Percentiles rank a stretch among this genome's conserved stretches.
phyloP scores from a whole-genome alignment of 1,140 invertebrate genomes.

The Megalopta genalis region DNA sequence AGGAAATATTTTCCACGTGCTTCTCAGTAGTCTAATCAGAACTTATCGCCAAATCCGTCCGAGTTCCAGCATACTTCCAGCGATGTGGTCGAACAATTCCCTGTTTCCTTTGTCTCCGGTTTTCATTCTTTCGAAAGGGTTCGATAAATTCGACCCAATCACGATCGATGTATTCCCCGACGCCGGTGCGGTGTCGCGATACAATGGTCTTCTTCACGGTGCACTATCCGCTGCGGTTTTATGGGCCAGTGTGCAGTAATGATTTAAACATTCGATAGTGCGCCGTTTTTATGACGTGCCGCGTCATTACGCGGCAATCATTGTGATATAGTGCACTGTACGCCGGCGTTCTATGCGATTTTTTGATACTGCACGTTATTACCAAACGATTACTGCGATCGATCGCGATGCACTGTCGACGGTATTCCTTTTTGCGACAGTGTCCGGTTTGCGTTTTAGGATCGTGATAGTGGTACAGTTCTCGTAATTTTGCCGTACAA shows the following conservation, averaged over 20 bases:
- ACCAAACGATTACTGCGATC: not conserved
- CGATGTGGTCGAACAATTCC: too few relatives aligned
- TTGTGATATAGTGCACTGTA: not conserved
- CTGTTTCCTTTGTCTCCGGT: not conserved
- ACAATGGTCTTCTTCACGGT: not conserved
- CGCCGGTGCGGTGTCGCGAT: not conserved
- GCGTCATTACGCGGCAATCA: conserved; percentile 1
- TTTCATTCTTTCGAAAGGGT: not conserved
- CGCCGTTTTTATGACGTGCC: not conserved
- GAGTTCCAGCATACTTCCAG: too few relatives aligned
- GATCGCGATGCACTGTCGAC: not conserved
- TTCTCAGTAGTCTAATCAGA: too few relatives aligned
- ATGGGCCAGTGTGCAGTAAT: conserved; percentile 1
- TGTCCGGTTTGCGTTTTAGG: too few relatives aligned
- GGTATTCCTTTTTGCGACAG: not conserved
- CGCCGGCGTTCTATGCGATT: not conserved
- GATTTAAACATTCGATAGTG: conserved; percentile 30
- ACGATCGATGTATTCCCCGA: not conserved
- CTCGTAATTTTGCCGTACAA: too few relatives aligned
- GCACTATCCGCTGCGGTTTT: conserved; percentile 3
- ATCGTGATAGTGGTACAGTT: too few relatives aligned
- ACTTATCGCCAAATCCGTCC: too few relatives aligned
- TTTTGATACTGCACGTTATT: not conserved
- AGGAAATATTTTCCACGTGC: too few relatives aligned
- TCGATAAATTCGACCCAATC: not conserved